Percentiles rank a stretch among this genome's conserved stretches.
These are phyloP conservation scores for Halcyon badia DNA, from an alignment of 2,797 vertebrate species.

Conservation along the genomic window DNA sequence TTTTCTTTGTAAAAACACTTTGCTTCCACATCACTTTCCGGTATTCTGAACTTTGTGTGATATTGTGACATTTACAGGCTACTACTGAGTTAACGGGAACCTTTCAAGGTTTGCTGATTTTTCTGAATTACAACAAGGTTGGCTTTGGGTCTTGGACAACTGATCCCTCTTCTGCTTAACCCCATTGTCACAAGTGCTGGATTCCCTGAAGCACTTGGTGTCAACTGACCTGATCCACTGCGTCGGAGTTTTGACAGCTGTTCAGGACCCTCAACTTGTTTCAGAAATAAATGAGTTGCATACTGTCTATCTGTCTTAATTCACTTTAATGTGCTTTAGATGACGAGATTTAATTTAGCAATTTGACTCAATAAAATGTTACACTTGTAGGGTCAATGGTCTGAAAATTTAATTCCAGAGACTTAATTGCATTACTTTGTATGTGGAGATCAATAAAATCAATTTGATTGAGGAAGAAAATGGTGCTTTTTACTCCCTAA, in stretches of 20 bases:
- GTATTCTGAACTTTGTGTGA: neutral
- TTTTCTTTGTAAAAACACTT: neutral
- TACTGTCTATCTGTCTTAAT: constrained; percentile 79
- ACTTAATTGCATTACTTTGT: constrained; percentile 91
- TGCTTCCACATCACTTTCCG: neutral
- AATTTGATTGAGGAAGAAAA: constrained; percentile 84
- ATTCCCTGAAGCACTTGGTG: neutral
- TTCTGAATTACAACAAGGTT: neutral
- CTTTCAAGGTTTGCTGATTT: constrained; percentile 46
- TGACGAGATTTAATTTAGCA: constrained; percentile 88
- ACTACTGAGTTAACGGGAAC: neutral
- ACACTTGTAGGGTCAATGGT: constrained; percentile 89
- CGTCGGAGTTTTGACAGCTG: constrained; percentile 47
- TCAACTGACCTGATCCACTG: neutral
- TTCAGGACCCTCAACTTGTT: constrained; percentile 48
- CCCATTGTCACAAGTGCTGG: neutral
- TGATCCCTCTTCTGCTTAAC: constrained; percentile 8
- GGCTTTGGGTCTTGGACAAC: neutral
- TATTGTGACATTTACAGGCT: neutral
- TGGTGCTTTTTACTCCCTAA: constrained; percentile 64
- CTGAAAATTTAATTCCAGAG: constrained; percentile 91
- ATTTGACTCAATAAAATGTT: constrained; percentile 90
- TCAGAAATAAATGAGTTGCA: constrained; percentile 77
- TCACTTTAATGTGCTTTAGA: constrained; percentile 85
- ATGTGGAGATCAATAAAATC: constrained; percentile 89